Percentiles rank a stretch among this genome's conserved stretches.
phyloP scores from a whole-genome alignment of 2,797 vertebrate genomes.

The Tadarida brasiliensis region DNA sequence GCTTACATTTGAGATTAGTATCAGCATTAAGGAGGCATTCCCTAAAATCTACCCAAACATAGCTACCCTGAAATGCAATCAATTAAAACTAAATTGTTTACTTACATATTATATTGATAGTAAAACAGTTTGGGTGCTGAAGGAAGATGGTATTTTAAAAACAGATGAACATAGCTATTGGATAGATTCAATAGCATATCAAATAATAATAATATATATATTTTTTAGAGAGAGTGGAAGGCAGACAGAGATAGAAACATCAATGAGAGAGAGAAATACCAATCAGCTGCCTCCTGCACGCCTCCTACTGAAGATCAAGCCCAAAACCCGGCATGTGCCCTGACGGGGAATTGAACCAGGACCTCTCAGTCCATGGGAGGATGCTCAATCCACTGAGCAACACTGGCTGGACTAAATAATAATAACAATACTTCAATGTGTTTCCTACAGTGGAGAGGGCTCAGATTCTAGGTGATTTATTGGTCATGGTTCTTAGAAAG shows the following conservation, averaged over 20 bases:
- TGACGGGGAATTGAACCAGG: no score
- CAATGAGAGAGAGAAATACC: no score
- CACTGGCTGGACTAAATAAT: background rate
- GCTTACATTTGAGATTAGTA: background rate
- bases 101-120: background rate
- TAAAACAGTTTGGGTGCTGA: background rate
- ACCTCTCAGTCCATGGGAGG: no score
- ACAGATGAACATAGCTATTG: background rate
- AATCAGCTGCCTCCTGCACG: no score
- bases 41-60: background rate
- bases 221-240: no score
- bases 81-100: background rate
- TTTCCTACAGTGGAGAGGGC: background rate
- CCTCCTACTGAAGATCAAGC: no score
- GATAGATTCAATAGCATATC: background rate
- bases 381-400: no score
- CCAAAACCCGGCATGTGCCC: no score
- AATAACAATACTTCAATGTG: background rate
- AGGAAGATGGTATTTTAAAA: background rate
- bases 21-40: background rate
- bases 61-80: conserved; percentile 16
- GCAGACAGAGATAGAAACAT: no score
- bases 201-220: background rate
- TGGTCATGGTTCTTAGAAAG: background rate
- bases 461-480: background rate